Evolutionary conservation across 2,113 vertebrate genomes (phyloP).

Genomic region (Campylomormyrus tamandua): DNA sequence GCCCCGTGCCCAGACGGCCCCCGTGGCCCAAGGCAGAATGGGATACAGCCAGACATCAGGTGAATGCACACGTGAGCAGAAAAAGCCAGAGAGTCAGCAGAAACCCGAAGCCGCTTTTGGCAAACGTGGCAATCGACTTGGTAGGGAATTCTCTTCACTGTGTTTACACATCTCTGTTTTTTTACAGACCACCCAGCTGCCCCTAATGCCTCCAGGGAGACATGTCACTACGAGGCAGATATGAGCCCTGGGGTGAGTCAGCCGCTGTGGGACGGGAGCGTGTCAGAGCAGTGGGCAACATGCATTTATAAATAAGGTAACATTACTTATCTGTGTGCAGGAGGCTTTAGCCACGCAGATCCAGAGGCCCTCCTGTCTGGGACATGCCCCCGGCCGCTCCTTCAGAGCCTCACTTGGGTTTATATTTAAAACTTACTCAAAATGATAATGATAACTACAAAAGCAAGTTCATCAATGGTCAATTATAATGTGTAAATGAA

Average conservation of each 20-base stretch:
- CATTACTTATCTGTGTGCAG: conserved; percentile 29
- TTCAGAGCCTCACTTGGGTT: not conserved
- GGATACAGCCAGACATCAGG: not conserved
- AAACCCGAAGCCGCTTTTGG: not conserved
- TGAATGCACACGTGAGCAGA: not conserved
- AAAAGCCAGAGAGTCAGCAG: not conserved
- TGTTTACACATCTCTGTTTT: not conserved
- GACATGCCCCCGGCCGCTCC: not conserved
- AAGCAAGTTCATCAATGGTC: not conserved
- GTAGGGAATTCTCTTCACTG: not conserved
- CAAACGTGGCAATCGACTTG: not conserved
- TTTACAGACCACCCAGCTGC: not conserved
- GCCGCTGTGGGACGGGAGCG: conserved; percentile 25
- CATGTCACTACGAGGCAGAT: not conserved
- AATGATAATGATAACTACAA: not conserved
- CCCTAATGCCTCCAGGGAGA: not conserved
- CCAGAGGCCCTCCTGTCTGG: not conserved
- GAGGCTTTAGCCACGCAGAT: conserved; percentile 26
- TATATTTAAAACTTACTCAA: not conserved
- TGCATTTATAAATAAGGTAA: conserved; percentile 19
- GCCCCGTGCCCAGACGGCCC: not conserved
- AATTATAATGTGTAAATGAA: not conserved
- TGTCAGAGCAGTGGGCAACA: conserved; percentile 5
- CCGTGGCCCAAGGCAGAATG: not conserved
- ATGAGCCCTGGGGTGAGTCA: conserved; percentile 18